Base-by-base conservation (phyloP, 2,113 vertebrate genomes). In the Delphinus delphis region DNA sequence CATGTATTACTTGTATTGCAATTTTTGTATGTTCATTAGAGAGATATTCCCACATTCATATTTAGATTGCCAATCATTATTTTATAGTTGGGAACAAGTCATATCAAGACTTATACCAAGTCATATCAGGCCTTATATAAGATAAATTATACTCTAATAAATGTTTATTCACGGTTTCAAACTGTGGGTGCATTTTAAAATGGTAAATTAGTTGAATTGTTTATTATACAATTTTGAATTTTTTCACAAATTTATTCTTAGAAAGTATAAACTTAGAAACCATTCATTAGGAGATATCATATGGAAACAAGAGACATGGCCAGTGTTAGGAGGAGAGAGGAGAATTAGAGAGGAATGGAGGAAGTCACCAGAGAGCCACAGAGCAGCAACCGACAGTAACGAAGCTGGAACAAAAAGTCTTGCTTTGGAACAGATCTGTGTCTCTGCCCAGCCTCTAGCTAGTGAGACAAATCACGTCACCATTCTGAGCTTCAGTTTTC, bases 231-330 rank as follows among this genome's bases (percentile, higher is more conserved):
- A n/a, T 20, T 81, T 88, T 92, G 4, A 73, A 26, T 47, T 90
- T 70, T 90, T 95, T 63, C 17, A 93, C 47, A 63, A 47, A 33
- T 55, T 53, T 94, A 25, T 74, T 96, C 17, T 87, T 83, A 71
- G 44, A 68, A 83, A 60, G 20, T 44, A 73, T 55, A 89, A 26
- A 77, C 67, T 94, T 94, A 38, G 63, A 68, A 74, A 79, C 5
- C 2, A 80, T 80, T 96, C 11, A 90, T 65, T 95, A 55, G 33
- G 62, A 70, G 15, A 71, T 28, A 76, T 47, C 14, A 88, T 63
- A 63, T 15, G 25, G 80, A 92, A 88, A 28, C 7, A n/a, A 60
- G 76, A 58, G 44, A 81, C 47, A 87, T 82, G 28, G 8, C 5
- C 11, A 33, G 15, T 18, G 25, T 83, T 47, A 21, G 74, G 4